Base-by-base conservation (phyloP, 2,888 invertebrate species). In the Mythimna albipuncta region DNA sequence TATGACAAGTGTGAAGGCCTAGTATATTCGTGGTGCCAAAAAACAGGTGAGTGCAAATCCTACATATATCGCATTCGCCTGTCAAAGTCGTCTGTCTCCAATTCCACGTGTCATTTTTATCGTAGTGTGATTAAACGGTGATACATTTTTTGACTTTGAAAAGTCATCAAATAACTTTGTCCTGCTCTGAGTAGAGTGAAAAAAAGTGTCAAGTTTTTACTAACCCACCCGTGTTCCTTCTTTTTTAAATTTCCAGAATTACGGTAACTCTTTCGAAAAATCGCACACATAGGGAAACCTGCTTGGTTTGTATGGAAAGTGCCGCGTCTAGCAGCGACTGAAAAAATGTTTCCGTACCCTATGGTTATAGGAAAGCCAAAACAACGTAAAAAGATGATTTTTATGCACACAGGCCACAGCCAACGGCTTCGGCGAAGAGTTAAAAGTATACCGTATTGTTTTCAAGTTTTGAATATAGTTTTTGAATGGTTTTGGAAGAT, bases 351-450 rank as follows among this genome's bases (percentile, higher is more conserved):
- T 61, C 41, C 41, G 7, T 41, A 13, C 3, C 41, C 61, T 61
- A 10, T 61, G 41, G 66, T 44, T 66, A 26, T 10, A 41, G 7
- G n/a, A 2, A 75, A 71, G 26, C 19, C 63, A 52, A 71, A 77
- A 76, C 13, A 76, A 47, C 7, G 21, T 44, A 57, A 72, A 72
- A 70, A 52, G 19, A 5, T 6, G 19, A 38, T n/a, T 76, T 77
- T 67, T 67, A 67, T 72, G 50, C 50, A 57, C 50, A 44, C 41
- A 13, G 10, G n/a, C 64, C 13, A 41, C 13, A 50, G 35, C 26
- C 52, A 63, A 64, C 41, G 52, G 59, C 26, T 32, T 16, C 11
- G 11, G 1, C 21, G 21, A 64, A 26, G 16, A 38, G 32, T 55
- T 55, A 52, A 47, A 61, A 70, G 13, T 19, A 47, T 55, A 50